phyloP scores from a whole-genome alignment of 2,797 vertebrate genomes.

The Nannoperca australis region DNA sequence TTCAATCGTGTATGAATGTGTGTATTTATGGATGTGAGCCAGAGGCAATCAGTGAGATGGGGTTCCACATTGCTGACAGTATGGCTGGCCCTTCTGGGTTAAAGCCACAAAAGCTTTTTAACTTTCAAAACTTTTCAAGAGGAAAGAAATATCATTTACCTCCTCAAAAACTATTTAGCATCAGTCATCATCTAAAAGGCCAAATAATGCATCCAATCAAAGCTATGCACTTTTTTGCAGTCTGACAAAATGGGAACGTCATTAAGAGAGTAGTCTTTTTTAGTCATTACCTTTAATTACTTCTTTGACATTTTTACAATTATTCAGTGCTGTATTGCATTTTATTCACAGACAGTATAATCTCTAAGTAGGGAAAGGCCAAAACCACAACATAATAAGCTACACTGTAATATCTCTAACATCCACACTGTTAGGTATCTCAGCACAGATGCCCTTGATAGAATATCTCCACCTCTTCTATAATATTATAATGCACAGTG shows the following conservation, averaged over 20 bases:
- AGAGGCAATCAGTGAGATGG: conserved; percentile 74
- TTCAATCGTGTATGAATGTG: conserved; percentile 10
- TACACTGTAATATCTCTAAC: conserved; percentile 33
- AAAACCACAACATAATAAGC: conserved; percentile 39
- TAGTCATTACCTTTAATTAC: conserved; percentile 43
- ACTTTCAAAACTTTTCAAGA: conserved; percentile 65
- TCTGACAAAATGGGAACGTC: conserved; percentile 37
- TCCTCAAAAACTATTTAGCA: conserved; percentile 61
- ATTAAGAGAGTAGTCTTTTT: conserved; percentile 28
- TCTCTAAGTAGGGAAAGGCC: conserved; percentile 21
- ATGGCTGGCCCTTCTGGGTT: conserved; percentile 64
- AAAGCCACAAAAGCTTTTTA: conserved; percentile 81
- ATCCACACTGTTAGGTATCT: conserved; percentile 53
- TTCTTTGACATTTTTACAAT: conserved; percentile 44
- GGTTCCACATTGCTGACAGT: conserved; percentile 68
- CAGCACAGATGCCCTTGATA: conserved; percentile 65
- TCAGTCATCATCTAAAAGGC: conserved; percentile 68
- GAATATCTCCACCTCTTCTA: conserved; percentile 72
- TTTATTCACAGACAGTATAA: conserved; percentile 25
- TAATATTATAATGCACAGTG: conserved; percentile 53
- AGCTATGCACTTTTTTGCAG: conserved; percentile 21
- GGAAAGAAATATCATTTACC: conserved; percentile 64
- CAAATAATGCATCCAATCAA: conserved; percentile 68
- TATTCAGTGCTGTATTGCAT: conserved; percentile 20
- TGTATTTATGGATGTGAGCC: conserved; percentile 58